Conservation (phyloP, 2,113 vertebrate genomes). For the Dicentrarchus labrax region DNA sequence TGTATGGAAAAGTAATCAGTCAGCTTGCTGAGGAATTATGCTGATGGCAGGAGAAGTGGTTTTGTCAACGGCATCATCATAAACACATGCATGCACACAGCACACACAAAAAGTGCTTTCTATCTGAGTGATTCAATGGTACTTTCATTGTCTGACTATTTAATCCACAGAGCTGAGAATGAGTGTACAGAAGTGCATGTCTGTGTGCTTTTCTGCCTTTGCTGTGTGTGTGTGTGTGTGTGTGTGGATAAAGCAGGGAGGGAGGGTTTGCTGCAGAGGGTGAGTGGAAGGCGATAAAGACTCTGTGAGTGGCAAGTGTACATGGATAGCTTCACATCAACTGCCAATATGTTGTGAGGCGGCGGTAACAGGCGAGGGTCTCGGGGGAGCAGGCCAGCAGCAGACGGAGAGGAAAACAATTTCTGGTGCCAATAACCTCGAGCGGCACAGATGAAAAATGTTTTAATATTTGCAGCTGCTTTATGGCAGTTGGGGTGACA, state of each 20-base stretch:
- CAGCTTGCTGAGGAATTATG: slow-evolving; percentile 67
- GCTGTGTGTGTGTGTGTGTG: slow-evolving; percentile 48
- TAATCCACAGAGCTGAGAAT: slow-evolving; percentile 77
- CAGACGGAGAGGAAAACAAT: slow-evolving; percentile 99
- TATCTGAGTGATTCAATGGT: slow-evolving; percentile 73
- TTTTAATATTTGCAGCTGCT: slow-evolving; percentile 99
- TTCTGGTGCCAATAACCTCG: slow-evolving; percentile 99
- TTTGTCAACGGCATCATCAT: slow-evolving; percentile 55
- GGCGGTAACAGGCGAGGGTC: slow-evolving; percentile 97
- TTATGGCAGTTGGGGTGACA: slow-evolving; percentile 98
- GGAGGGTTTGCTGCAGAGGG: slow-evolving; percentile 62
- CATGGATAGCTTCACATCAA: slow-evolving; percentile 94
- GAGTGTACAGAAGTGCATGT: slow-evolving; percentile 53
- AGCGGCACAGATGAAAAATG: slow-evolving; percentile 99
- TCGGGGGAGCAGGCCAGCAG: slow-evolving; percentile 96
- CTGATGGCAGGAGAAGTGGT: slow-evolving; percentile 65
- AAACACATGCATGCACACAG: slow-evolving; percentile 53
- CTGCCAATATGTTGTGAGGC: slow-evolving; percentile 99
- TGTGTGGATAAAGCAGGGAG: slow-evolving; percentile 38
- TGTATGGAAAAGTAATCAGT: slow-evolving; percentile 74
- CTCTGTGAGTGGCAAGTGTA: slow-evolving; percentile 95
- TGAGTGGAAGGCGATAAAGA: slow-evolving; percentile 80
- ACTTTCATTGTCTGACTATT: slow-evolving; percentile 78
- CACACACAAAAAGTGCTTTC: slow-evolving; percentile 42
- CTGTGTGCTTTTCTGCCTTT: slow-evolving; percentile 23